Base-by-base conservation (phyloP, 30 jellyfish, hydroid and myxozoan species). In the Calvadosia cruxmelitensis region DNA sequence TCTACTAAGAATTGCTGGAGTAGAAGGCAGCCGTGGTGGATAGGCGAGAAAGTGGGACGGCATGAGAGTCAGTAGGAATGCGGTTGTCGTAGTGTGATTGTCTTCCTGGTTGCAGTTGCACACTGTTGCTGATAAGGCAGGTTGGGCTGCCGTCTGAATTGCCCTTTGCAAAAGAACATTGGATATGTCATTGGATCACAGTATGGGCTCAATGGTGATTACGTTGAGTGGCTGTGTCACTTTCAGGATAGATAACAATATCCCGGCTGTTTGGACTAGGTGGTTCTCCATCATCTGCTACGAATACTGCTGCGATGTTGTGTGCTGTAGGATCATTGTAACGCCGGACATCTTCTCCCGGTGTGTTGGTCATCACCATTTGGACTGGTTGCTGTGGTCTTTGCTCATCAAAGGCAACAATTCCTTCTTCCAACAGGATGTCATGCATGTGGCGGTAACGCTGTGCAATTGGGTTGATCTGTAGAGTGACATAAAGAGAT, bases 241-340 rank as follows among this genome's bases (percentile, higher is more conserved):
- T 25, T 25, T 13, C 24, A 13, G 52, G 93, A 65, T 79, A 74
- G 10, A 79, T 72, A 23, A 34, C 92, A 53, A 74, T 63, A n/a
- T 79, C 93, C 84, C 94, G 68, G 36, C 53, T 28, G 10, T 53
- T 72, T 34, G 83, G 83, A 31, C 36, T 29, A 5, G 80, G 80
- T 16, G 92, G 92, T 2, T 72, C 92, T 53, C 92, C 92, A 73
- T 79, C 85, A 10, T 73, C 77, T 12, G 83, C 92, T 30, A 79
- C 86, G 48, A 70, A 79, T 3, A 79, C 64, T 30, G 76, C 92
- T 29, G 94, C 94, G 32, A 78, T 63, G 13, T 72, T 92, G 13
- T 36, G 28, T 5, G 76, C 68, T 53, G 61, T 29, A n/a, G 89
- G 91, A 50, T 27, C 61, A 69, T 83, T 64, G 50, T 79, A 79